These are phyloP conservation scores for Myotis myotis DNA, from an alignment of 2,797 vertebrate species.

Conservation along the genomic window DNA sequence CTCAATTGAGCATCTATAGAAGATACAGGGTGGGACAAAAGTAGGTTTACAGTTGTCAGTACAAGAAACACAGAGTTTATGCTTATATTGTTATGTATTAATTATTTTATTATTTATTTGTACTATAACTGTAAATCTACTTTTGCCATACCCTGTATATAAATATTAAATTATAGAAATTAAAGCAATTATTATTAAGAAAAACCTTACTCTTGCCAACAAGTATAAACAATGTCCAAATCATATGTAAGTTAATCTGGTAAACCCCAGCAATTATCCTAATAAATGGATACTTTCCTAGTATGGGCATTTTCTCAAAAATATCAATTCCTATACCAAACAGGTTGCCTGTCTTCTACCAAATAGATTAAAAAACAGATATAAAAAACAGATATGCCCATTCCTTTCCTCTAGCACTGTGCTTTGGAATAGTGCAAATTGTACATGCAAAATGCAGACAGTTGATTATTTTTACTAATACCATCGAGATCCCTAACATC, in stretches of 20 bases:
- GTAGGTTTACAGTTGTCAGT: background rate
- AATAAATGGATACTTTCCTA: background rate
- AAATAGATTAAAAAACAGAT: background rate
- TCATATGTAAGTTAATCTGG: background rate
- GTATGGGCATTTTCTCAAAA: background rate
- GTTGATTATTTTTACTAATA: background rate
- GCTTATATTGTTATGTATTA: background rate
- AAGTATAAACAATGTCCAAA: background rate
- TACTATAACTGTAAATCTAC: background rate
- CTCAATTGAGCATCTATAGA: background rate
- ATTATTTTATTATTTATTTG: background rate
- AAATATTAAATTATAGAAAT: conserved; percentile 10
- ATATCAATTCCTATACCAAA: background rate
- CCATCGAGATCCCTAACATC: no score
- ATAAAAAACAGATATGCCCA: background rate
- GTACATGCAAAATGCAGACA: background rate
- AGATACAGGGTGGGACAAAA: background rate
- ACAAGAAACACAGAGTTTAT: background rate
- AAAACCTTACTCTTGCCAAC: background rate
- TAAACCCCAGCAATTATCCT: background rate
- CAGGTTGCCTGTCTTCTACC: background rate
- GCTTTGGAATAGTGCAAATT: background rate
- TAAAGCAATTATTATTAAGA: background rate
- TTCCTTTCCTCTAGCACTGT: background rate
- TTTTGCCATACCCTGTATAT: background rate